Evolutionary conservation across 92 coral and sea anemone genomes (phyloP), one percentile per base, ranked within the genome.

Genomic region (Scolanthus callimorphus): DNA sequence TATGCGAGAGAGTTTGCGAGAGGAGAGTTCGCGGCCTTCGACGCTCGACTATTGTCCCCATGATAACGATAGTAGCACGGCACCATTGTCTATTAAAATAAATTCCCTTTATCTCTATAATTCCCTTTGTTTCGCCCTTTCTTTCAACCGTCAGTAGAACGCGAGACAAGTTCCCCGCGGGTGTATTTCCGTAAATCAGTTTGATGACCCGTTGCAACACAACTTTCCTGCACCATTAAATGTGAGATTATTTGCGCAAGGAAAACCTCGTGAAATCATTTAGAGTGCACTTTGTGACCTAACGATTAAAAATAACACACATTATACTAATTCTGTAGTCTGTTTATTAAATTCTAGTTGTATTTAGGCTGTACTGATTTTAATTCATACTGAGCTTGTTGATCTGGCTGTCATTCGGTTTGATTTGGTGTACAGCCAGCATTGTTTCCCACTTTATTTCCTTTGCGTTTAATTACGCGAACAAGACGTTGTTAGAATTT

Each of bases 381-480:
- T n/a, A n/a, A n/a, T n/a, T n/a, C n/a, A n/a, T n/a, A n/a, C n/a
- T n/a, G n/a, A n/a, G n/a, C n/a, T n/a, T n/a, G n/a, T n/a, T n/a
- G n/a, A n/a, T 39, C 29, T 22, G 24, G 46, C 49, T 31, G 60
- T 34, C 65, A 53, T 20, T 53, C 27, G 29, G 54, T 20, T 65
- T 49, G 41, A 61, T 77, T 80, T 80, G 86, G 86, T 80, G 39
- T 27, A 30, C 59, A 66, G 71, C 86, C 86, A 80, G 79, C 79
- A 80, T 80, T 80, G 86, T 80, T 59, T 47, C 17, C 15, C 41
- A 6, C 41, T 34, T 15, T 6, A 6, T 34, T 34, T 15, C 41
- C 41, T 15, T 34, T 6, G 41, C 41, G 41, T 34, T 6, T 34
- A 6, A 34, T 34, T 34, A 34, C 41, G 41, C 41, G n/a, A n/a